Base-by-base conservation (phyloP, 53 echinoderm and acorn worm species). In the Luidia sarsii region DNA sequence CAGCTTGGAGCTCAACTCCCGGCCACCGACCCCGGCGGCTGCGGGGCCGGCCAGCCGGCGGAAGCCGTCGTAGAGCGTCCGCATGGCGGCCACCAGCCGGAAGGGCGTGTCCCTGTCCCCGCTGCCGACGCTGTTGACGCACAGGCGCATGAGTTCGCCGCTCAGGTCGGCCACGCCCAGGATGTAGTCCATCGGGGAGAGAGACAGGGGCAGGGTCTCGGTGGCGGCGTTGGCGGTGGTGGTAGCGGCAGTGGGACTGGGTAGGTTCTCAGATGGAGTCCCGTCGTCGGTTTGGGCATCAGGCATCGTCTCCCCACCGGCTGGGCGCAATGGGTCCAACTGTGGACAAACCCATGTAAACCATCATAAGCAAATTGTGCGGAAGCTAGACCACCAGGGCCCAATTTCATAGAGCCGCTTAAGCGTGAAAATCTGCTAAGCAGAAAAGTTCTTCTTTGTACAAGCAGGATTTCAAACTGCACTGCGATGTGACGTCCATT, bases 71-170 rank as follows among this genome's bases (percentile, higher is more conserved):
- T 85, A 90, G n/a, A 96, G 56, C 45, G 64, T 43, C 15, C 91
- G 83, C 84, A 91, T 83, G 85, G 93, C 93, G 50, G 75, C 67
- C 14, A 91, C 88, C 0, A 91, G 86, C 19, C 64, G 36, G 56
- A 93, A 96, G 5, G 97, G 97, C 41, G 80, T 68, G 19, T 90
- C 80, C 0, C 62, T 77, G 81, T 96, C 89, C 20, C 93, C 97
- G 19, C 77, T 73, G 11, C 97, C 97, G 43, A 96, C 81, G 32
- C 88, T 80, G 39, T 92, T 92, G 80, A 96, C 89, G 67, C 97
- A 96, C 57, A 87, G 63, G 14, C 97, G 85, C 97, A 96, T 96
- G 30, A 96, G 89, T 50, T 96, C 97, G 9, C 97, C 97, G 0
- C 90, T 93, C 67, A 96, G 89, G 46, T 96, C 97, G 15, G 97